phyloP scores from a whole-genome alignment of 2,888 invertebrate species.

The Slavum lentiscoides region DNA sequence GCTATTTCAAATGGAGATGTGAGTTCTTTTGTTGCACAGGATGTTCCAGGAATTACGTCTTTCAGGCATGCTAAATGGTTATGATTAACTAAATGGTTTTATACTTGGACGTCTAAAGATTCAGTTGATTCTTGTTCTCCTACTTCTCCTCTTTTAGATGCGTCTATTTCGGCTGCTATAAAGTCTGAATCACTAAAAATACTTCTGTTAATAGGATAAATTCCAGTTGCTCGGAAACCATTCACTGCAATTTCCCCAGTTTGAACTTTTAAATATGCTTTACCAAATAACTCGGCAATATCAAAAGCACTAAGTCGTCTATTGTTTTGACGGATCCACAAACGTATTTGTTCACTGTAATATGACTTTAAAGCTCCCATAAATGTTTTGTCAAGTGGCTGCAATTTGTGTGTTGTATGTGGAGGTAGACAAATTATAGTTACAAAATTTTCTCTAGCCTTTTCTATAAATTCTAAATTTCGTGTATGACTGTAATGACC shows the following conservation, averaged over 20 bases:
- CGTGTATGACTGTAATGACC: constrained; percentile 14
- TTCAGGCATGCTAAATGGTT: not conserved
- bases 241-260: constrained; percentile 15
- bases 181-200: not conserved
- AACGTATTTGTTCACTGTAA: not conserved
- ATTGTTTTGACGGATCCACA: not conserved
- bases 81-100: not conserved
- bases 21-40: too few relatives aligned
- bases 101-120: not conserved
- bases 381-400: not conserved
- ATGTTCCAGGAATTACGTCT: not conserved
- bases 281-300: constrained; percentile 7
- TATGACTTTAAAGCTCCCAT: not conserved
- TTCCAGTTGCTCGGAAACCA: constrained; percentile 15
- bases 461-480: constrained; percentile 5
- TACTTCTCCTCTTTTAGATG: not conserved
- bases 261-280: constrained; percentile 7
- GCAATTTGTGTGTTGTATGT: constrained; percentile 1
- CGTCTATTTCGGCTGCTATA: not conserved
- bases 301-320: constrained; percentile 4
- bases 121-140: not conserved
- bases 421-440: constrained; percentile 1
- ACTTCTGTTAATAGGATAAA: not conserved
- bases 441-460: constrained; percentile 1
- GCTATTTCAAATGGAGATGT: not conserved